phyloP scores from a whole-genome alignment of 2,113 vertebrate genomes.

The Boulengeromyrus knoepffleri region DNA sequence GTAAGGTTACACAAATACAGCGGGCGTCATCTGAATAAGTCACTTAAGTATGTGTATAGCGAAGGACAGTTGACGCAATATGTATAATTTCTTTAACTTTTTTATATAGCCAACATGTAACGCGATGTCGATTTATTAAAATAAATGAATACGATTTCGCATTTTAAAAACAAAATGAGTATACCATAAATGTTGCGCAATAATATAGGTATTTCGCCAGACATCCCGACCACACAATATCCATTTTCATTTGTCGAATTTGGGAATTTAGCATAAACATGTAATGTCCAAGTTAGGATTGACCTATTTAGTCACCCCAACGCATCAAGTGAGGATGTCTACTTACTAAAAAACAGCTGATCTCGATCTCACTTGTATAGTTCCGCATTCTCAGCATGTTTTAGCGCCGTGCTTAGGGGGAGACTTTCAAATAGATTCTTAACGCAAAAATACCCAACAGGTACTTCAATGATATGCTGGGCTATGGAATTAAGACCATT shows the following conservation, averaged over 20 bases:
- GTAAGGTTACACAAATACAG: background rate
- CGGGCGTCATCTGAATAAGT: background rate
- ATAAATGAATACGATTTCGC: background rate
- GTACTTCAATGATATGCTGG: background rate
- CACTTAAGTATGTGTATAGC: background rate
- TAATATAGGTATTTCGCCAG: background rate
- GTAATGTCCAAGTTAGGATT: background rate
- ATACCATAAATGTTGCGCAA: background rate
- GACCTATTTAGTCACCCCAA: background rate
- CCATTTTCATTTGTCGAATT: background rate
- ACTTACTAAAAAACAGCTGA: background rate
- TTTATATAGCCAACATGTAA: background rate
- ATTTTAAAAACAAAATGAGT: background rate
- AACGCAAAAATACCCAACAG: background rate
- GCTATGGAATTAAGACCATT: background rate
- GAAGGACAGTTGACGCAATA: background rate
- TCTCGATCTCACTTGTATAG: background rate
- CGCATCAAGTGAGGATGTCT: background rate
- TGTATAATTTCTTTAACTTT: background rate
- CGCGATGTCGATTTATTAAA: background rate
- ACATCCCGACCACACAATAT: background rate
- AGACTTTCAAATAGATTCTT: background rate
- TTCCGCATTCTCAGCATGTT: background rate
- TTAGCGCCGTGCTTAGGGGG: background rate
- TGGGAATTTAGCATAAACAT: background rate